Conservation (phyloP, 2,797 vertebrate genomes). For the Enteromius argenteus region DNA sequence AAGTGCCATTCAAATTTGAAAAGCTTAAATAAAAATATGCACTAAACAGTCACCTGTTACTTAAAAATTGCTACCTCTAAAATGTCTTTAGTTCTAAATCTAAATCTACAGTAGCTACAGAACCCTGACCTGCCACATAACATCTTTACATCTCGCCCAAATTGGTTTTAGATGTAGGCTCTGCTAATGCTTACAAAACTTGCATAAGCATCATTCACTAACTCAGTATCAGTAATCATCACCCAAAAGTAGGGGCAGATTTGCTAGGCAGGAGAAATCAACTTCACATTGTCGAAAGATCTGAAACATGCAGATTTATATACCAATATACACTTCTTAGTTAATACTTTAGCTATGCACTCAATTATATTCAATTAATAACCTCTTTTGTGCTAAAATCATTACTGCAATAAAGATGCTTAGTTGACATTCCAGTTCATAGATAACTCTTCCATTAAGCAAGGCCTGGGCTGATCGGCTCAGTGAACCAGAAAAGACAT, state of each 20-base stretch:
- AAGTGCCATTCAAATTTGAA: background rate
- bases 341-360: slow-evolving; percentile 62
- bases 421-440: slow-evolving; percentile 78
- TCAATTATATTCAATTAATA: slow-evolving; percentile 74
- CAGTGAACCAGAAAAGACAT: slow-evolving; percentile 70
- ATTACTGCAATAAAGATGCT: slow-evolving; percentile 74
- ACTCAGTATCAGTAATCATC: background rate
- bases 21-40: background rate
- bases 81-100: background rate
- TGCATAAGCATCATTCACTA: background rate
- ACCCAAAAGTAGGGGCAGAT: background rate
- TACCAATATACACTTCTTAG: slow-evolving; percentile 38
- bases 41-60: background rate
- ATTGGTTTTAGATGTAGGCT: background rate
- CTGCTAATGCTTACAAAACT: background rate
- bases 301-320: slow-evolving; percentile 6
- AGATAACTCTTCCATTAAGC: slow-evolving; percentile 56
- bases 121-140: background rate
- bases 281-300: background rate
- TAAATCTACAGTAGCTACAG: background rate
- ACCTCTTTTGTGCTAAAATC: slow-evolving; percentile 75
- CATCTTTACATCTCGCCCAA: background rate
- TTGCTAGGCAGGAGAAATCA: slow-evolving; percentile 17
- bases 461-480: slow-evolving; percentile 62
- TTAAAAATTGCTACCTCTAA: background rate